Evolutionary conservation across 1,140 invertebrate genomes (phyloP).

Genomic region (Contarinia nasturtii): DNA sequence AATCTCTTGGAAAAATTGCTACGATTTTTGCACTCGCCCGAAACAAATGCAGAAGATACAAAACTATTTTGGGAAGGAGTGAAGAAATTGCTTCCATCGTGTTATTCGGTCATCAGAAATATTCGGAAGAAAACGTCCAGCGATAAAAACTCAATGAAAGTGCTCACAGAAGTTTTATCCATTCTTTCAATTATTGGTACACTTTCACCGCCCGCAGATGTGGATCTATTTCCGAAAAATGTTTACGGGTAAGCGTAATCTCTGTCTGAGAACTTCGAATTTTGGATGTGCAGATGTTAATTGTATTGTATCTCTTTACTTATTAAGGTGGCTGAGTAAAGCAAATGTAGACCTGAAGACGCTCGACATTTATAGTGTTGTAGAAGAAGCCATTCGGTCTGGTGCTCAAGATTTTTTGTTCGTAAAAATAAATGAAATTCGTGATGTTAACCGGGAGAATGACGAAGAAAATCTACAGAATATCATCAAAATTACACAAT

Average conservation of each 20-base stretch:
- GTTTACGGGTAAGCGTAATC: constrained; percentile 32
- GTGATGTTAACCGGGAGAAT: constrained; percentile 30
- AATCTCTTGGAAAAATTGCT: constrained; percentile 40
- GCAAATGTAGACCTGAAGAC: constrained; percentile 27
- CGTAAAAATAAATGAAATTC: constrained; percentile 48
- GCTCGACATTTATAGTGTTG: constrained; percentile 32
- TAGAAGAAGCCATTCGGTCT: constrained; percentile 45
- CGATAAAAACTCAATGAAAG: constrained; percentile 46
- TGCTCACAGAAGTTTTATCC: constrained; percentile 44
- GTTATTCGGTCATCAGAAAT: constrained; percentile 49
- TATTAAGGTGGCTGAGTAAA: constrained; percentile 28
- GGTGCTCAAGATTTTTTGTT: constrained; percentile 60
- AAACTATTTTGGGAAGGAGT: constrained; percentile 58
- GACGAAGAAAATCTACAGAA: constrained; percentile 46
- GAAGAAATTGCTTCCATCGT: constrained; percentile 53
- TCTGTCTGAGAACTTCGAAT: neutral
- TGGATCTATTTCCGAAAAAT: constrained; percentile 46
- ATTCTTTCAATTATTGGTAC: constrained; percentile 36
- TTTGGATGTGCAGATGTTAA: neutral
- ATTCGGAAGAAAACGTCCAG: constrained; percentile 41
- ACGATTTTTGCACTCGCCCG: constrained; percentile 38
- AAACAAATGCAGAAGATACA: constrained; percentile 45
- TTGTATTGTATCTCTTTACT: neutral
- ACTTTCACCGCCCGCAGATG: constrained; percentile 33
- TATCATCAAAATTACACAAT: constrained; percentile 63